Conservation (phyloP, 2,113 vertebrate species). For the Corythornis vintsioides region DNA sequence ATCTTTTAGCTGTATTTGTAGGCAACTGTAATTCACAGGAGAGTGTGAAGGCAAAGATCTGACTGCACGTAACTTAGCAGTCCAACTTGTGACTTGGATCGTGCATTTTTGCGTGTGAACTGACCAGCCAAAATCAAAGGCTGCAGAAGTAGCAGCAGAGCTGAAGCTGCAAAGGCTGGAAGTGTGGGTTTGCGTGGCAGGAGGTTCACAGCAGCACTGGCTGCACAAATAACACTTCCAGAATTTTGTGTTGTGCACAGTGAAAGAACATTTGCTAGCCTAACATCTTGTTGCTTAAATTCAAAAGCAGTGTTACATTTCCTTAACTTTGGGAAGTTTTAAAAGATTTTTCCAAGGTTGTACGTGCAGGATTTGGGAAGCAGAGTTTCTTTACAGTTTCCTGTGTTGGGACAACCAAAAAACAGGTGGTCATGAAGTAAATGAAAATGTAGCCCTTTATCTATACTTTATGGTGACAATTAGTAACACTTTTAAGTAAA, state of each 20-base stretch:
- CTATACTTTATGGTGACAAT: neutral
- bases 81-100: neutral
- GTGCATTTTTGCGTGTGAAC: neutral
- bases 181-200: rapidly evolving
- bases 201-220: neutral
- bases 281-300: neutral
- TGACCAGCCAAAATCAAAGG: neutral
- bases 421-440: neutral
- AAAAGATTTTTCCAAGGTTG: neutral
- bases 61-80: neutral
- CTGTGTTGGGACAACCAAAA: neutral
- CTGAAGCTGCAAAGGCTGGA: neutral
- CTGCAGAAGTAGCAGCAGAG: neutral
- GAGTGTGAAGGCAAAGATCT: neutral
- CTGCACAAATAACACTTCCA: rapidly evolving
- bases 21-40: neutral
- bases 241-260: neutral
- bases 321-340: neutral
- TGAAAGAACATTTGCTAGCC: neutral
- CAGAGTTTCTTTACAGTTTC: neutral
- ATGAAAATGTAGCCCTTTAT: neutral
- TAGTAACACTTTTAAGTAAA: neutral
- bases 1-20: neutral
- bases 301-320: neutral
- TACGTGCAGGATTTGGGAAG: neutral